A percentile compares a stretch with the other conserved stretches of the same genome.
Conservation (phyloP, 2,113 vertebrate species). For the Ia io region DNA sequence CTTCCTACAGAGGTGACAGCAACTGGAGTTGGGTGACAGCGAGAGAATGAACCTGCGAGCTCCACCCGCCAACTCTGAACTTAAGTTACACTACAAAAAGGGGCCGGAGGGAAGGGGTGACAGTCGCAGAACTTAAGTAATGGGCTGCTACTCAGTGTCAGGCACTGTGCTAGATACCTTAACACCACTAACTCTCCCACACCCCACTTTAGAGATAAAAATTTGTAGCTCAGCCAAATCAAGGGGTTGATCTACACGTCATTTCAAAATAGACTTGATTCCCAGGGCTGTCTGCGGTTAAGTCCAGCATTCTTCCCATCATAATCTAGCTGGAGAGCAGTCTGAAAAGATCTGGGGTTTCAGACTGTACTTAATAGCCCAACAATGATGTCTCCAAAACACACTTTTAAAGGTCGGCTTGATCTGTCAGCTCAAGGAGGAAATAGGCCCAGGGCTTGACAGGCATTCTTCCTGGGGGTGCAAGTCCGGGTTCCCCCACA, state of each 20-base stretch:
- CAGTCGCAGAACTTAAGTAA: not conserved
- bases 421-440: not conserved
- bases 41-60: not conserved
- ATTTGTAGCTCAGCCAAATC: not conserved
- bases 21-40: not conserved
- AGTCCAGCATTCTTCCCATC: not conserved
- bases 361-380: no score
- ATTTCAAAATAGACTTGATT: not conserved
- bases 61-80: not conserved
- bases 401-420: not conserved
- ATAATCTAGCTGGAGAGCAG: not conserved
- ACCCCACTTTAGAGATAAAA: not conserved
- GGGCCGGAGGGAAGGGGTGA: not conserved
- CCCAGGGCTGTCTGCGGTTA: not conserved
- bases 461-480: not conserved
- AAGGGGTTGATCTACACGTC: not conserved
- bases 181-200: not conserved
- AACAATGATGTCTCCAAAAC: not conserved
- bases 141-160: no score
- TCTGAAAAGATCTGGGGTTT: not conserved
- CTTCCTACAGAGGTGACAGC: not conserved
- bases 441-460: not conserved
- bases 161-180: not conserved
- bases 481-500: not conserved
- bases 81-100: not conserved